Base-by-base conservation (phyloP, 2,113 vertebrate species). In the Phalacrocorax aristotelis region DNA sequence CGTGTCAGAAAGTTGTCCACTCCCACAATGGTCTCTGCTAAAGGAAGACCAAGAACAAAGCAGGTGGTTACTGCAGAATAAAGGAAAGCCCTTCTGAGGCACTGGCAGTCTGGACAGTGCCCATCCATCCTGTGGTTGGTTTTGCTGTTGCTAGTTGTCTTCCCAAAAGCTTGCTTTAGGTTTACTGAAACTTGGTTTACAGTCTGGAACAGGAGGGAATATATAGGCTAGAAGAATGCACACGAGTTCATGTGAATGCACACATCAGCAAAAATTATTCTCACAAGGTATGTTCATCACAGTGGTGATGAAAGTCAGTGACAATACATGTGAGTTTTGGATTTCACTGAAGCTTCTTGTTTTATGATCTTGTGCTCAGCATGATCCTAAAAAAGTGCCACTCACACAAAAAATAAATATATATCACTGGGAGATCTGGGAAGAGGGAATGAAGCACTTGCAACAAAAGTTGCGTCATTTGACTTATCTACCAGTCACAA, bases 251-350 rank as follows among this genome's bases (percentile, higher is more conserved):
- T 34, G 57, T n/a, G 21, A 58, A 58, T 22, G 20, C 20, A 54
- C 11, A 4, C 8, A 15, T 15, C 71, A 66, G 15, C 61, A 48
- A 42, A 71, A 62, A 15, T 5, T 26, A 51, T 49, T 77, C 26
- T 74, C 18, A 46, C n/a, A 58, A 75, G 14, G 13, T 22, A 11
- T 1, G 16, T 27, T 78, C 36, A 10, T n/a, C 20, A 66, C 30
- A 46, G 27, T 0, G 0, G 13, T 22, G 23, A 19, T 1, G 1
- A 68, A 92, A 69, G 55, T 26, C 42, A 34, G 36, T 30, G 44
- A 30, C 15, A 42, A 27, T 14, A 20, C 1, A 2, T 4, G 15
- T 40, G 58, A 83, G n/a, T 74, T 36, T 7, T n/a, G 18, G 14
- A 54, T 84, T 84, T 90, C 81, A 74, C 16, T 30, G 29, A 78